Conservation (phyloP, 2,113 vertebrate species). For the Oceanites oceanicus region DNA sequence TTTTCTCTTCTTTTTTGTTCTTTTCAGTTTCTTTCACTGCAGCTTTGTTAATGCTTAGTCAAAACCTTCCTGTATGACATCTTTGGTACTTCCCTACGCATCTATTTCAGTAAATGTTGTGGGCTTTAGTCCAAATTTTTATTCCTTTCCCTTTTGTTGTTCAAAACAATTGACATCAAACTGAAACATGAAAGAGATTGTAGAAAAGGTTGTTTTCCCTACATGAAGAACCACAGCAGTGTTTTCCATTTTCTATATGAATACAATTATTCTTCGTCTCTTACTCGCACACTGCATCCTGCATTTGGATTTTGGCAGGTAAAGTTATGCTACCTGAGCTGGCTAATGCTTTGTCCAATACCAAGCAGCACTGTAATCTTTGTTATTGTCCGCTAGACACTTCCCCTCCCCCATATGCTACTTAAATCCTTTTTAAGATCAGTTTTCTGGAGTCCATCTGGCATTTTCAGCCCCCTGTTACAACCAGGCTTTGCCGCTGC, state of each 20-base stretch:
- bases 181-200: slow-evolving; percentile 19
- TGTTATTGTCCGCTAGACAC: neutral
- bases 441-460: slow-evolving; percentile 33
- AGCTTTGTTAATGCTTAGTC: neutral
- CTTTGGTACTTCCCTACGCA: neutral
- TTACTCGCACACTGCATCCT: neutral
- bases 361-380: neutral
- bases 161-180: slow-evolving; percentile 36
- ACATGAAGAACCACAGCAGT: neutral
- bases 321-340: neutral
- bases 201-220: neutral
- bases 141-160: slow-evolving; percentile 25
- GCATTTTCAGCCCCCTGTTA: neutral
- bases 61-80: neutral
- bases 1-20: neutral
- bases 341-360: neutral
- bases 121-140: slow-evolving; percentile 15
- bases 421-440: slow-evolving; percentile 28
- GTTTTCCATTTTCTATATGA: neutral
- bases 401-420: neutral
- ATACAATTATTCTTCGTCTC: neutral
- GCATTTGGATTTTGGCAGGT: neutral
- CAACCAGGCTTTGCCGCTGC: neutral
- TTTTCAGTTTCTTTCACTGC: neutral
- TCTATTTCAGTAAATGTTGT: neutral